Base-by-base conservation (phyloP, 2,797 vertebrate species). In the Uromys caudimaculatus region DNA sequence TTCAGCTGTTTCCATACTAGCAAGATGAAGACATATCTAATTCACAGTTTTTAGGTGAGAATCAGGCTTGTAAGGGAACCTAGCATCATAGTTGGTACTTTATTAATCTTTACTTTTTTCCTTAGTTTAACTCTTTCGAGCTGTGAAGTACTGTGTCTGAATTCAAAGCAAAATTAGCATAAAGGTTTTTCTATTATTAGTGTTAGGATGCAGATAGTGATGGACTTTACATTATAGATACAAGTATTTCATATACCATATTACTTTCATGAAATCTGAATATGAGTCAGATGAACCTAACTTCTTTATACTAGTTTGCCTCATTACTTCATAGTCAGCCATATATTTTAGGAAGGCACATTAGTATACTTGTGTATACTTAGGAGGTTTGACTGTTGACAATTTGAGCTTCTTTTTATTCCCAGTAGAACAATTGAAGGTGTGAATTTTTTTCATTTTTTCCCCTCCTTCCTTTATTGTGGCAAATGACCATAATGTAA, bases 61-160 rank as follows among this genome's bases (percentile, higher is more conserved):
- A 0, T 67, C 2, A 50, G 23, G 9, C 21, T 38, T 67, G 0
- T 54, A 35, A 60, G 6, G 50, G 50, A 19, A 50, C 32, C 35
- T 47, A 21, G 11, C 10, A 6, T 75, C 52, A 24, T 14, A 35
- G 76, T 54, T n/a, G 32, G 4, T 38, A 8, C 35, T 83, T 95
- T 92, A n/a, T 24, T 52, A 89, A 87, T 82, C 58, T 81, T 73
- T 58, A 19, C 54, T 56, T 62, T 2, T 90, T 47, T 29, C 44
- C 78, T 58, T 44, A 56, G 79, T 90, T 82, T 85, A 89, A 89
- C 35, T 71, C 23, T 92, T 89, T 19, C 29, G 67, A 89, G 82
- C 47, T 56, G 13, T 54, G 62, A 56, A 24, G 2, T 75, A n/a
- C 23, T 89, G 1, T 94, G 10, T 58, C 35, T 58, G 69, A 89